Conservation (phyloP, 2,113 vertebrate genomes). For the Damaliscus lunatus region DNA sequence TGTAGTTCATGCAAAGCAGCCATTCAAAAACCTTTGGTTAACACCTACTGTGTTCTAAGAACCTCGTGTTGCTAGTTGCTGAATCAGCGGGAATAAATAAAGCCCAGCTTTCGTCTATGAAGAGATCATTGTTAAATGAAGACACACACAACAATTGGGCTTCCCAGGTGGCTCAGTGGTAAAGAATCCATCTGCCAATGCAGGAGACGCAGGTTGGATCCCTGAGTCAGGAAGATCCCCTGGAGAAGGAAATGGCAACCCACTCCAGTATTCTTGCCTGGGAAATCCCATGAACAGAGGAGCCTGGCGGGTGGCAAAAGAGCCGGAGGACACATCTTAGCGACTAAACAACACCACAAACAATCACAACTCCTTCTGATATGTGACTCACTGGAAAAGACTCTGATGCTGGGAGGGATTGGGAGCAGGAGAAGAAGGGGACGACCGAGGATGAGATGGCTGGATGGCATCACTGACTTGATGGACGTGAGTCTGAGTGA, state of each 20-base stretch:
- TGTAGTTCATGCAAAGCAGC: neutral
- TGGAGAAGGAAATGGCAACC: neutral
- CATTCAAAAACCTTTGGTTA: neutral
- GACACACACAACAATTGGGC: neutral
- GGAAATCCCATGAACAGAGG: neutral
- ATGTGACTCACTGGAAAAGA: neutral
- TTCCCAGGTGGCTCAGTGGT: neutral
- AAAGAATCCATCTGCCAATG: neutral
- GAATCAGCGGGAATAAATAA: neutral
- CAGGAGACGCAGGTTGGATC: neutral
- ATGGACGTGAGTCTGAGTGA: too few species aligned
- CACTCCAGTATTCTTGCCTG: neutral
- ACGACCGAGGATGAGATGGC: too few species aligned
- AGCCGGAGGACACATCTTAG: neutral
- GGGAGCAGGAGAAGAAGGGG: too few species aligned
- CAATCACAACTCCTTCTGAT: neutral
- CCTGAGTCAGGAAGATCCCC: neutral
- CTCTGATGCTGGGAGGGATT: too few species aligned
- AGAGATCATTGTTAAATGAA: neutral
- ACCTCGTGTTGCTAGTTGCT: neutral
- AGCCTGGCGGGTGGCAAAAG: neutral
- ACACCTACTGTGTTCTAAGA: neutral
- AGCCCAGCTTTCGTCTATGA: neutral
- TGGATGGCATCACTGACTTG: too few species aligned
- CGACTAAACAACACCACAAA: neutral